These are phyloP conservation scores for Euplagia quadripunctaria DNA, from an alignment of 2,888 invertebrate genomes.

Conservation along the genomic window DNA sequence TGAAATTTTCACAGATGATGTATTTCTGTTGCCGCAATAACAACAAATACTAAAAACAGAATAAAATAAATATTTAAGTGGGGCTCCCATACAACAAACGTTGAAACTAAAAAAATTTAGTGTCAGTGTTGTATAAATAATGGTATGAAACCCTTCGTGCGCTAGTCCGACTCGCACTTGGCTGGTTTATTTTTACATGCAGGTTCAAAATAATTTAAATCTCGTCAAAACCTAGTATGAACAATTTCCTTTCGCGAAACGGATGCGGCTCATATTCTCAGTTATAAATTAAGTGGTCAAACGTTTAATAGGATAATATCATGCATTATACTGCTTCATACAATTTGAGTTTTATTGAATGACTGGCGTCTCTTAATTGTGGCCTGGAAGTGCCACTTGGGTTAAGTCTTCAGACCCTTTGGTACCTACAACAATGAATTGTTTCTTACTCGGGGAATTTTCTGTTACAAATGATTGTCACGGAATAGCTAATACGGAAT, in stretches of 20 bases:
- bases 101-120: no score
- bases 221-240: slow-evolving; percentile 52
- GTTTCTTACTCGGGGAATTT: slow-evolving; percentile 1
- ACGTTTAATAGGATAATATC: slow-evolving; percentile 76
- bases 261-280: slow-evolving; percentile 71
- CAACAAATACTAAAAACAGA: no score
- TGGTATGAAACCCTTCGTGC: no score
- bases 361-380: slow-evolving; percentile 69
- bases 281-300: slow-evolving; percentile 69
- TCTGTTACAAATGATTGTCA: not conserved
- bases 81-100: no score
- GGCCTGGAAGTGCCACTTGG: slow-evolving; percentile 57
- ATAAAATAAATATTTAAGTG: no score
- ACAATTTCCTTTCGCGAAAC: slow-evolving; percentile 53
- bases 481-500: not conserved
- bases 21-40: no score
- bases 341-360: slow-evolving; percentile 75
- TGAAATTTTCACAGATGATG: no score
- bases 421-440: not conserved
- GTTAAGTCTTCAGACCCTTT: slow-evolving; percentile 14
- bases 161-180: no score
- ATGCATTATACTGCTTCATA: slow-evolving; percentile 72
- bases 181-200: no score
- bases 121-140: no score
- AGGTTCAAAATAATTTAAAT: slow-evolving; percentile 27